Conservation (phyloP, 1,140 invertebrate species). For the Zaprionus inermis region DNA sequence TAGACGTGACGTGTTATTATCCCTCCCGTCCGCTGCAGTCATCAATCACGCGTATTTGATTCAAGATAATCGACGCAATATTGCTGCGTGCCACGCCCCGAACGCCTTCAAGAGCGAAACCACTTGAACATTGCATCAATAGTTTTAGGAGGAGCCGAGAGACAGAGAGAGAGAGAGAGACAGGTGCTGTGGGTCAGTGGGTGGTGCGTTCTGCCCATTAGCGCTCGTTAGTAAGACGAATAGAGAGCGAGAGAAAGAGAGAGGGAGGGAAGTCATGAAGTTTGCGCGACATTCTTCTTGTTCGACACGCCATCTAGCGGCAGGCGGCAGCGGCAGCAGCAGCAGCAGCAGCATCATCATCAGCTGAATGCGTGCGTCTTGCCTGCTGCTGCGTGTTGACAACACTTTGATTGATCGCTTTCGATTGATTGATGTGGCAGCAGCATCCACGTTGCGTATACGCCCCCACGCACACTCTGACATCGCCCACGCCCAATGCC, state of each 20-base stretch:
- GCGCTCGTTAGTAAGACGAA: conserved; percentile 61
- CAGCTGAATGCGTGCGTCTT: conserved; percentile 51
- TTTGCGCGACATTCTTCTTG: conserved; percentile 71
- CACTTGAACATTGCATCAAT: conserved; percentile 59
- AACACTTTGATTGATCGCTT: conserved; percentile 77
- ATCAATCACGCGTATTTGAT: conserved; percentile 76
- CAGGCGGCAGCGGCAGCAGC: conserved; percentile 38
- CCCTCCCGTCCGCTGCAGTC: conserved; percentile 34
- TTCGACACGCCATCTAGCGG: conserved; percentile 76
- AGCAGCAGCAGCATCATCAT: conserved; percentile 47
- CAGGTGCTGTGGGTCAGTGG: neutral
- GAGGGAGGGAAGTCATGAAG: conserved; percentile 39
- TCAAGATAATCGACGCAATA: conserved; percentile 79
- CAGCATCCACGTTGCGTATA: neutral
- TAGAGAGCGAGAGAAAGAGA: neutral
- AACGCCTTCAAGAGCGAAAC: neutral
- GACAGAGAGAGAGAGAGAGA: neutral
- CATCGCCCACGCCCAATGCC: neutral
- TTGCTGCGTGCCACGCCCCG: conserved; percentile 51
- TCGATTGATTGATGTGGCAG: conserved; percentile 73
- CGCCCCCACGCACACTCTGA: no score
- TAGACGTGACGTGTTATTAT: conserved; percentile 25
- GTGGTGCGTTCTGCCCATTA: conserved; percentile 61
- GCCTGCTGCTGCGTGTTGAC: conserved; percentile 54
- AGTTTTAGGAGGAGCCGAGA: conserved; percentile 42